phyloP scores from a whole-genome alignment of 2,888 invertebrate genomes.

The Chelonus formosanus region DNA sequence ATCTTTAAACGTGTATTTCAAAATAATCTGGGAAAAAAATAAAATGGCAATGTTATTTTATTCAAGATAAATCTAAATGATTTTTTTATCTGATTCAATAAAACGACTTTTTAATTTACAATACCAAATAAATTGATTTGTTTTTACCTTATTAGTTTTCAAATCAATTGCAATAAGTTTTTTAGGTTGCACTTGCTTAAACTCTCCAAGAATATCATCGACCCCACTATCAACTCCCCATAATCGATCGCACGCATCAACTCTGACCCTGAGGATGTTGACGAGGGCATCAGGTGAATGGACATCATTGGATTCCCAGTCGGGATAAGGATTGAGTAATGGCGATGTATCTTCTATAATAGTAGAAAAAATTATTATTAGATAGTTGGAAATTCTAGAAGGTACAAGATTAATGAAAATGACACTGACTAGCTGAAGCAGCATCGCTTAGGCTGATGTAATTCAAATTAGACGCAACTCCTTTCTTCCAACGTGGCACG shows the following conservation, averaged over 20 bases:
- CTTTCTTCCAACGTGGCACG: constrained; percentile 74
- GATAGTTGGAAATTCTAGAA: too few relatives aligned
- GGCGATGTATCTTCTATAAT: constrained; percentile 73
- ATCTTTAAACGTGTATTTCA: constrained; percentile 75
- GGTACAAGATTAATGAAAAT: too few relatives aligned
- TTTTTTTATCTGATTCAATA: too few relatives aligned
- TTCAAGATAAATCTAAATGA: too few relatives aligned
- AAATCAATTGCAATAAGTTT: constrained; percentile 76
- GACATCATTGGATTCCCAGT: constrained; percentile 81
- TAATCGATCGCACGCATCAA: constrained; percentile 80
- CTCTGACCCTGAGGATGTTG: constrained; percentile 77
- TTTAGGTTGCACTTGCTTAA: constrained; percentile 66
- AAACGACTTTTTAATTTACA: too few relatives aligned
- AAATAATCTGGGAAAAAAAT: constrained; percentile 63
- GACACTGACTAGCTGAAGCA: constrained; percentile 36
- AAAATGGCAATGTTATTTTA: too few relatives aligned
- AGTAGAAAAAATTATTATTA: not conserved
- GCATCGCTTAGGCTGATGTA: constrained; percentile 64
- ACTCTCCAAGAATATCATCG: constrained; percentile 76
- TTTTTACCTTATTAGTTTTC: constrained; percentile 74
- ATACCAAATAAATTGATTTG: not conserved
- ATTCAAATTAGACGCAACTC: constrained; percentile 73
- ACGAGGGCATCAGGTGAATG: constrained; percentile 71
- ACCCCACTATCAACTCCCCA: constrained; percentile 86
- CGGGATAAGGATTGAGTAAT: constrained; percentile 78